Evolutionary conservation across 1,140 invertebrate genomes (phyloP), one percentile per base, ranked within the genome.

Genomic region (Luehdorfia chinensis): DNA sequence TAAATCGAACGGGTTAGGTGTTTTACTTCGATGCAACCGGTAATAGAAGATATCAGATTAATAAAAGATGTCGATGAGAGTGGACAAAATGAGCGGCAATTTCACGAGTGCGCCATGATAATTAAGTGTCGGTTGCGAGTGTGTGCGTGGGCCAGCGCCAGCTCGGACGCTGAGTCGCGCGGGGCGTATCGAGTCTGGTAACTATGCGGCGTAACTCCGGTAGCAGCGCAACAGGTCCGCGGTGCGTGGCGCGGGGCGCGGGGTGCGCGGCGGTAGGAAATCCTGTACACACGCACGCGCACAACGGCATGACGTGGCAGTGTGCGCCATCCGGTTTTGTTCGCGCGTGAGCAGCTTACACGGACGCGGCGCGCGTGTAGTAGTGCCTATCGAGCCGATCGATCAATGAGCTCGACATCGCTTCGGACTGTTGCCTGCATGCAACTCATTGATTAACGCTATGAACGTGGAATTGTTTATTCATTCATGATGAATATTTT

Each of bases 391-490:
- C 68, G 71, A 71, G 67, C 63, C 79, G 81, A 85, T 85, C 81
- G 79, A 85, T 85, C 81, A 85, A 85, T 85, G 81, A 80, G 81
- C 79, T 72, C 77, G 69, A 74, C 75, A 78, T 75, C 75, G 65
- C 59, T 61, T 69, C 70, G 57, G 63, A 64, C 74, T 70, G 61
- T 72, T 70, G 75, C 70, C 71, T 83, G 81, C 79, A 81, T 84
- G 77, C 75, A 79, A 84, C 69, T 84, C 81, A 85, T 85, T 85
- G 79, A 85, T 85, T 85, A 85, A 84, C 76, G 75, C 76, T 80
- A 84, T 84, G 83, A 83, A 84, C 79, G 79, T 80, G 75, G 74
- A 80, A 85, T 83, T 85, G 77, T 85, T 84, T 81, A 85, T 84
- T 83, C 81, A 85, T 85, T 85, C 78, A 83, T 80, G 68, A 78